Evolutionary conservation across 2,797 vertebrate genomes (phyloP).

Genomic region (Clarias fuscus): DNA sequence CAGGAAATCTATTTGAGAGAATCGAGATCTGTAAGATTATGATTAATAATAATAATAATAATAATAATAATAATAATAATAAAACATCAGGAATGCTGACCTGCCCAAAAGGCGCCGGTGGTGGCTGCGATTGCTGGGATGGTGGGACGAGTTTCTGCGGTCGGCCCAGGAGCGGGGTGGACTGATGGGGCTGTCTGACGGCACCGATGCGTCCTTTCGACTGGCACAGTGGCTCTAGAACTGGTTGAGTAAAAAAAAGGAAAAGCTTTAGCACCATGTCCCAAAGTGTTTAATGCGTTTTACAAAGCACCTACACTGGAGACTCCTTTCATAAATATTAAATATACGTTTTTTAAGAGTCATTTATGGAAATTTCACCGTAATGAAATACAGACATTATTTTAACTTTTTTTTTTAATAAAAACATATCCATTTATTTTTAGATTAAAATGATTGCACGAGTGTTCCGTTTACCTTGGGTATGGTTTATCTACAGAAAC

Average conservation of each 20-base stretch:
- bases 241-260: conserved; percentile 46
- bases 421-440: neutral
- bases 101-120: conserved; percentile 83
- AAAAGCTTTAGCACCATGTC: neutral
- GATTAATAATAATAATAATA: neutral
- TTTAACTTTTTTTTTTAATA: too few species aligned
- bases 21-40: too few species aligned
- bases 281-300: neutral
- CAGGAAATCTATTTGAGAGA: too few species aligned
- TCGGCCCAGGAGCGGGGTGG: conserved; percentile 78
- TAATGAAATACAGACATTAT: neutral
- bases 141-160: conserved; percentile 87
- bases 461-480: neutral
- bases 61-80: neutral
- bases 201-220: conserved; percentile 82
- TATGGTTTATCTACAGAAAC: neutral
- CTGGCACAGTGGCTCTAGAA: conserved; percentile 80
- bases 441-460: neutral
- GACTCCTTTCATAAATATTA: neutral
- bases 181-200: conserved; percentile 81
- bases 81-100: conserved; percentile 65
- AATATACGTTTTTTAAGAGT: neutral
- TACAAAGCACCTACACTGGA: neutral
- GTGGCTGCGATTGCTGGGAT: conserved; percentile 84
- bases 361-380: neutral